These are phyloP conservation scores for Streptopelia turtur DNA, from an alignment of 2,797 vertebrate species.

Conservation along the genomic window DNA sequence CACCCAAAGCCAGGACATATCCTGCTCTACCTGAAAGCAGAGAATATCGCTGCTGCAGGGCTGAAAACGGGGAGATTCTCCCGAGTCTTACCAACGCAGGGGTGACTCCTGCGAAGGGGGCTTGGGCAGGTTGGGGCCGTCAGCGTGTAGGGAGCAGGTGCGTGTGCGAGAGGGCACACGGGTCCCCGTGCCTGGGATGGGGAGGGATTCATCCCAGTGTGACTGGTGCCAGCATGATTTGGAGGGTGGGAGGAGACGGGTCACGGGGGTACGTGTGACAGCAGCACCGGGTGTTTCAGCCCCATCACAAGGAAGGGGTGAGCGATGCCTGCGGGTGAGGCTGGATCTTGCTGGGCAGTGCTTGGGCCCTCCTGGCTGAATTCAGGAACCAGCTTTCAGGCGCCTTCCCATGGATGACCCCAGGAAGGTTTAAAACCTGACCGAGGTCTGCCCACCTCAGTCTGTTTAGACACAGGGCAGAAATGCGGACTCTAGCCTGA, in stretches of 20 bases:
- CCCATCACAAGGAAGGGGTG: not conserved
- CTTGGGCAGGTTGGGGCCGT: not conserved
- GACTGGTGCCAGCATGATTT: conserved; percentile 8
- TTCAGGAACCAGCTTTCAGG: not conserved
- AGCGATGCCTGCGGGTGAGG: not conserved
- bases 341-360: not conserved
- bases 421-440: not conserved
- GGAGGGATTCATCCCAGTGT: not conserved
- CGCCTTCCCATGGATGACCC: not conserved
- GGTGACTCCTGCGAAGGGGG: not conserved
- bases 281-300: not conserved
- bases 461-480: not conserved
- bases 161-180: accelerated
- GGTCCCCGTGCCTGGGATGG: not conserved
- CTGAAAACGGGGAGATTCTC: not conserved
- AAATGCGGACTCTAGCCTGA: not conserved
- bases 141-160: accelerated
- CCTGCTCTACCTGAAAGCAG: not conserved
- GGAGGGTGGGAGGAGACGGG: not conserved
- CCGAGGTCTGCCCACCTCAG: too few relatives aligned
- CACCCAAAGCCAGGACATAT: not conserved
- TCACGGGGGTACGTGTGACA: not conserved
- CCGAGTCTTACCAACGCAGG: not conserved
- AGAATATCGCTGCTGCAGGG: not conserved
- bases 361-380: not conserved